Evolutionary conservation across 1,140 invertebrate genomes (phyloP).

Genomic region (Penaeus indicus): DNA sequence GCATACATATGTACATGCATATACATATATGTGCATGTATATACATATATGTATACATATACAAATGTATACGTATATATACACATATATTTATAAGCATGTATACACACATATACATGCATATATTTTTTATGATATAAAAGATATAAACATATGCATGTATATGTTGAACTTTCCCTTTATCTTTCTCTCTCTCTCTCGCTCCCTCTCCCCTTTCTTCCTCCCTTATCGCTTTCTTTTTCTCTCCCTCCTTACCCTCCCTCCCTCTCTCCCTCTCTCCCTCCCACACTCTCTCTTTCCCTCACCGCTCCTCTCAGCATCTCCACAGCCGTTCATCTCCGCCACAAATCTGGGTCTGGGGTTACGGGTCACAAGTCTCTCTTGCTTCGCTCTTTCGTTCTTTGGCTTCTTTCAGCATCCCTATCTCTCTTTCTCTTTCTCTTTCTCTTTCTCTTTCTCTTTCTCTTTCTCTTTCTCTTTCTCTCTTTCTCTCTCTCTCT

Average conservation of each 20-base stretch:
- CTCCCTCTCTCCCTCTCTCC: background rate
- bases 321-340: too few relatives aligned
- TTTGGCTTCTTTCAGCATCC: too few relatives aligned
- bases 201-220: background rate
- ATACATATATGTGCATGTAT: background rate
- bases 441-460: too few relatives aligned
- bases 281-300: too few relatives aligned
- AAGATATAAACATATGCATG: background rate
- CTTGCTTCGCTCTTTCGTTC: too few relatives aligned
- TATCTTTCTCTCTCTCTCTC: background rate
- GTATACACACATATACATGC: background rate
- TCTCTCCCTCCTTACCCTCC: background rate
- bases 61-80: background rate
- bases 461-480: background rate
- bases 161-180: background rate
- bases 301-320: too few relatives aligned
- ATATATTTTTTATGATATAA: background rate
- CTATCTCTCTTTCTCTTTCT: too few relatives aligned
- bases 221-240: too few relatives aligned
- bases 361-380: too few relatives aligned
- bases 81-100: background rate
- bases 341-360: too few relatives aligned
- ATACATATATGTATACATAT: background rate
- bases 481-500: constrained; percentile 26
- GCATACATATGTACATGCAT: too few relatives aligned